Evolutionary conservation across 30 jellyfish, hydroid and myxozoan species (phyloP).

Genomic region (Chironex yamaguchii): DNA sequence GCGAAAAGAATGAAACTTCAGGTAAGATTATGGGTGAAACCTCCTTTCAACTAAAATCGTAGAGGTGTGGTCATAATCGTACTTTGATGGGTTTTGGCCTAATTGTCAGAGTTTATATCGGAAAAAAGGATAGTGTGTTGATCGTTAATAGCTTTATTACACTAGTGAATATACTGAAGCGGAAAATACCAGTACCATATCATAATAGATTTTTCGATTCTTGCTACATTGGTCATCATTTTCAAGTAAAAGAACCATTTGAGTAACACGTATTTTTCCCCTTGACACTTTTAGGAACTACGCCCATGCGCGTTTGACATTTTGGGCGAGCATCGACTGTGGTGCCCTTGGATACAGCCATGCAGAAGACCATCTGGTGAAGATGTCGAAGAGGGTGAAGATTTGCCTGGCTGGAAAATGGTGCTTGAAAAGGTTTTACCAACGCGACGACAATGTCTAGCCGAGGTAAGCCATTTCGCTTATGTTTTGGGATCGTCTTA

Average conservation of each 20-base stretch:
- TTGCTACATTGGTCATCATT: too few relatives aligned
- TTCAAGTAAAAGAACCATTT: too few relatives aligned
- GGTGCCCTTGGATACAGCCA: slow-evolving; percentile 95
- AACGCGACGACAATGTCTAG: not conserved
- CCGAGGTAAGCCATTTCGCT: not conserved
- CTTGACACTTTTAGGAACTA: slow-evolving; percentile 86
- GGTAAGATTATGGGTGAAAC: slow-evolving; percentile 34
- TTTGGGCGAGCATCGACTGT: slow-evolving; percentile 89
- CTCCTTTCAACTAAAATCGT: not conserved
- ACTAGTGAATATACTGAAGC: too few relatives aligned
- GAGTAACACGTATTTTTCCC: too few relatives aligned
- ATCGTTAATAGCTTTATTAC: too few relatives aligned
- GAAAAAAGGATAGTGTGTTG: too few relatives aligned
- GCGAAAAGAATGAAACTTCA: slow-evolving; percentile 86
- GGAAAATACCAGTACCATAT: too few relatives aligned
- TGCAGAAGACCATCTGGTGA: slow-evolving; percentile 3
- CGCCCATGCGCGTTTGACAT: slow-evolving; percentile 62
- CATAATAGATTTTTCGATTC: too few relatives aligned
- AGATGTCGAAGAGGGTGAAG: slow-evolving; percentile 13
- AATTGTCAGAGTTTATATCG: too few relatives aligned
- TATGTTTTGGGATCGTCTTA: too few relatives aligned
- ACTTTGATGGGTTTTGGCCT: too few relatives aligned
- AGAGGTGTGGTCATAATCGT: too few relatives aligned
- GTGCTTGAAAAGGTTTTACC: slow-evolving; percentile 33
- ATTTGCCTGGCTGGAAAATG: slow-evolving; percentile 84